Evolutionary conservation across 2,797 vertebrate genomes (phyloP), one percentile per base, ranked within the genome.

Genomic region (Protosalanx chinensis): DNA sequence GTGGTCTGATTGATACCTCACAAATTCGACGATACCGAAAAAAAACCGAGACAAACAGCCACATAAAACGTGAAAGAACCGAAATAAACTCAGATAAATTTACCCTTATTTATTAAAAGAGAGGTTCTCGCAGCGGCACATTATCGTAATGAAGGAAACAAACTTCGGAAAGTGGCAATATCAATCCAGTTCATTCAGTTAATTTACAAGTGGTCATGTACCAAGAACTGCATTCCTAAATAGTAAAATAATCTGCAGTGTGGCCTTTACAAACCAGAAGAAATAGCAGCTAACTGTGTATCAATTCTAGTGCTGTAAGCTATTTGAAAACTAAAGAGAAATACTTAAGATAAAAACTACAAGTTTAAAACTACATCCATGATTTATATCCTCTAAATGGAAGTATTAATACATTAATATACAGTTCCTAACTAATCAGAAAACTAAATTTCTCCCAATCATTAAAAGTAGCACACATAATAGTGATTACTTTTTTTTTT

Each of bases 151-250:
- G 7, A 6, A 6, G 46, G 12, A 13, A 67, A 27, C 41, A 53
- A 67, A 67, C 27, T 12, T 65, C 1, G 72, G 5, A 6, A 63
- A 33, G 67, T 8, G 16, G 37, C 79, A 63, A 81, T 53, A 81
- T 80, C 74, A 76, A 68, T 73, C 77, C 70, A 84, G 72, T 93
- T 92, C 91, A 92, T 92, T 92, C 87, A 74, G 33, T 59, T 70
- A 59, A 85, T 79, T 80, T 80, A 84, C 63, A 76, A 72, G 70
- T 67, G 74, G 72, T 75, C 68, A 83, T 77, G 75, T 68, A 85
- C 82, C 77, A 64, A 76, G 77, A 61, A 80, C 65, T 35, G 68
- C 41, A 10, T 46, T 46, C 10, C 41, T 46, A 13, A 46, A 46
- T 13, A 74, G 65, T 56, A 16, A 76, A 73, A 68, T 73, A 79